These are phyloP conservation scores for Megalops atlanticus DNA, from an alignment of 2,113 vertebrate genomes.

Conservation along the genomic window DNA sequence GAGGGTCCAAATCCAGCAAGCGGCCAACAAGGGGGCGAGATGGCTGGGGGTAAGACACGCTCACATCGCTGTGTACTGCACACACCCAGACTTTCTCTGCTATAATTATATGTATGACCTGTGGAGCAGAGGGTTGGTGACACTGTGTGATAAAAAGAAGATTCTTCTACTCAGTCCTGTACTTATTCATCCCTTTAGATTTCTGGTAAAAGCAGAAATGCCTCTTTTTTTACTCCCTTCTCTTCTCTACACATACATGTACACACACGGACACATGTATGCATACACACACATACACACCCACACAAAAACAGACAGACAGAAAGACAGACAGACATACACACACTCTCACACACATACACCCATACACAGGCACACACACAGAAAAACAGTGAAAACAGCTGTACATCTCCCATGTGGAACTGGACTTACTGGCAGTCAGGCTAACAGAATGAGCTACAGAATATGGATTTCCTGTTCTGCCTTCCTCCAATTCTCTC, in stretches of 20 bases:
- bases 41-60: constrained; percentile 74
- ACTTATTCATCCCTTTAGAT: too few relatives aligned
- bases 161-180: too few relatives aligned
- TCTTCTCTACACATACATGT: background rate
- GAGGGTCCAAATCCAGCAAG: constrained; percentile 93
- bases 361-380: background rate
- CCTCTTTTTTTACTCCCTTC: too few relatives aligned
- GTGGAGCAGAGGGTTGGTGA: too few relatives aligned
- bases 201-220: too few relatives aligned
- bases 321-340: background rate
- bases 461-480: background rate
- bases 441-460: background rate
- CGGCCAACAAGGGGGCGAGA: constrained; percentile 90
- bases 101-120: too few relatives aligned
- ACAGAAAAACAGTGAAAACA: background rate
- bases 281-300: background rate
- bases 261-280: background rate
- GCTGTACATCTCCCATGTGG: constrained; percentile 27
- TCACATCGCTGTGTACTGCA: too few relatives aligned
- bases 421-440: background rate
- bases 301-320: background rate
- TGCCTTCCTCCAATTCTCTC: background rate
- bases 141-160: too few relatives aligned
- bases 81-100: too few relatives aligned
- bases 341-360: background rate